Evolutionary conservation across 2,113 vertebrate genomes (phyloP).

Genomic region (Cacatua alba): DNA sequence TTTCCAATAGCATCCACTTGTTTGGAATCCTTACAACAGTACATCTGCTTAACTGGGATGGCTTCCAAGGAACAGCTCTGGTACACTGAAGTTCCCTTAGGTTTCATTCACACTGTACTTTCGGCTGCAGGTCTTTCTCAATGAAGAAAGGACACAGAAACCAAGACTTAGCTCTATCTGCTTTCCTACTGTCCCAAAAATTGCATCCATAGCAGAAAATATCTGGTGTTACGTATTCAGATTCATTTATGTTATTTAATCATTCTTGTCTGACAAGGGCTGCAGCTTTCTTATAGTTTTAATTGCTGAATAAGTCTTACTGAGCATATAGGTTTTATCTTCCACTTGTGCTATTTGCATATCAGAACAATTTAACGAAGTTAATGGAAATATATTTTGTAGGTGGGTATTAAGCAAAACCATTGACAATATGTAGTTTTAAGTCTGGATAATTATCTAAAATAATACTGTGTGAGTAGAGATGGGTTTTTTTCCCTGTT

Average conservation of each 20-base stretch:
- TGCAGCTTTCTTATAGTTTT: background rate
- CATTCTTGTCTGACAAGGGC: background rate
- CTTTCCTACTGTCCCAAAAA: background rate
- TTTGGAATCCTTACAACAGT: conserved; percentile 44
- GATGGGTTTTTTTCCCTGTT: background rate
- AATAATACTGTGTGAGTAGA: background rate
- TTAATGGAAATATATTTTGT: background rate
- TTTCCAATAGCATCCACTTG: conserved; percentile 31
- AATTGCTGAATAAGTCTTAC: background rate
- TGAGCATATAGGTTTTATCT: background rate
- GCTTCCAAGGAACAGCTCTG: conserved; percentile 26
- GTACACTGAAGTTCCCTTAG: background rate
- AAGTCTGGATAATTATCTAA: background rate
- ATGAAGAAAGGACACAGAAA: background rate
- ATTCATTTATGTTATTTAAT: background rate
- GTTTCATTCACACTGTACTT: background rate
- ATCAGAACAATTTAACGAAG: background rate
- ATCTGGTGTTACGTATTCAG: background rate
- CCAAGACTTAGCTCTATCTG: background rate
- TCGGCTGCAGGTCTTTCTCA: background rate
- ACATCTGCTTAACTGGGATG: conserved; percentile 16
- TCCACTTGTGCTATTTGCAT: background rate
- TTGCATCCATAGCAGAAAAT: background rate
- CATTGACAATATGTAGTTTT: background rate
- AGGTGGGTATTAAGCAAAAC: background rate